A percentile compares a stretch with the other conserved stretches of the same genome.
Conservation (phyloP, 2,113 vertebrate genomes). For the Lipotes vexillifer region DNA sequence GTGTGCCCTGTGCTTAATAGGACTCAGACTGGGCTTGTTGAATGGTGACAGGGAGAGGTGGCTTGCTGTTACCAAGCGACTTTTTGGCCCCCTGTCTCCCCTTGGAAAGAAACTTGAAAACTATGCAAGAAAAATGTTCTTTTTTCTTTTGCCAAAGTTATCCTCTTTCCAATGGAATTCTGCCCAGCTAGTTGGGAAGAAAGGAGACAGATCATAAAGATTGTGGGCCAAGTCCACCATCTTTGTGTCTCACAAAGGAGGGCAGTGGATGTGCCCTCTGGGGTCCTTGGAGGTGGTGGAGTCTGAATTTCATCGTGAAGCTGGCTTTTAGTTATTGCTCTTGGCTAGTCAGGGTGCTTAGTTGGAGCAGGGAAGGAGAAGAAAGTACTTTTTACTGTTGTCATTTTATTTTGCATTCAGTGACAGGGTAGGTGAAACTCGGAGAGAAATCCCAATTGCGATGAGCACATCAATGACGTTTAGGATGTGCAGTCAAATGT, state of each 20-base stretch:
- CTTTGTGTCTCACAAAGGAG: background rate
- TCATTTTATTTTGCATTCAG: background rate
- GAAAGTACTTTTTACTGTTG: background rate
- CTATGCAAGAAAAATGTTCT: background rate
- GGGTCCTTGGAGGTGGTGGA: background rate
- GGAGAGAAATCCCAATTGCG: background rate
- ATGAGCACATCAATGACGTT: background rate
- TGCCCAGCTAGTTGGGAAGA: conserved; percentile 25
- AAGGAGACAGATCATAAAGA: background rate
- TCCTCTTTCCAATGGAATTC: background rate
- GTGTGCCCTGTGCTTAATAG: background rate
- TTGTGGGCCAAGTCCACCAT: background rate
- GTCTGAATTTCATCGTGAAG: background rate
- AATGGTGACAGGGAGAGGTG: background rate
- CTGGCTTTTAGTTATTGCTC: background rate
- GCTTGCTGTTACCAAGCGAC: background rate
- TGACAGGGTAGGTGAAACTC: background rate
- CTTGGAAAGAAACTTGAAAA: background rate
- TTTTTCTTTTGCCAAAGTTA: background rate
- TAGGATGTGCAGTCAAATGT: background rate
- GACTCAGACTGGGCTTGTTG: background rate
- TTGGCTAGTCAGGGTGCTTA: background rate
- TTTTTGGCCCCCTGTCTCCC: background rate
- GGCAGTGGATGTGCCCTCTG: background rate
- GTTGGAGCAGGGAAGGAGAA: too few relatives aligned